Evolutionary conservation across 2,888 invertebrate species (phyloP), one percentile per base, ranked within the genome.

Genomic region (Steinernema carpocapsae): DNA sequence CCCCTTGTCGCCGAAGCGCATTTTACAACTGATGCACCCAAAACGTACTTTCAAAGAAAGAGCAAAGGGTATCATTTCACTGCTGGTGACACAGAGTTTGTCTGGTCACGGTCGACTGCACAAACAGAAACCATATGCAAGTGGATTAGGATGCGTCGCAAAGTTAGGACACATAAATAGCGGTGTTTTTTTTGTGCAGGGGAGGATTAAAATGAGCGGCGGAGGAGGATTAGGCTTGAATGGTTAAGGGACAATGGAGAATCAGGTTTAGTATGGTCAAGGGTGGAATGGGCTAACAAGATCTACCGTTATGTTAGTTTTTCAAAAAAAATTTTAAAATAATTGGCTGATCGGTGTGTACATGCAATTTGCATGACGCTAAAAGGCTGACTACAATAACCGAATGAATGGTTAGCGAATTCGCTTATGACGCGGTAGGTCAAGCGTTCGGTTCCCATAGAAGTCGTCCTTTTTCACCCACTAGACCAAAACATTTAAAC

Each of bases 81-180:
- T 3, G n/a, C n/a, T n/a, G 10, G 37, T 10, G 37, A 3, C 48
- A 14, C 48, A n/a, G 19, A 4, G 19, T 4, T n/a, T 14, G 48
- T 22, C 64, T 64, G 29, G 64, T 64, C 64, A 64, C 64, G 64
- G 29, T 10, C 32, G 22, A 32, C 29, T 29, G 64, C 64, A 32
- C 64, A 64, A 64, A 37, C 64, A 64, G 64, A 64, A 64, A 24
- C 24, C 24, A n/a, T 52, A 37, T 37, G 19, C 22, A 10, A 7
- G 19, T 2, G 22, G 52, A 22, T 52, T 52, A 19, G 52, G 52
- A 52, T 52, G 24, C 22, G 24, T 52, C 24, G 24, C 52, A 12
- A 24, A 22, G 19, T 22, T 52, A 24, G 52, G 24, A 12, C 24
- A 22, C 12, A 24, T 10, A 52, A 24, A 22, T 24, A 1, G 52